Evolutionary conservation across 2,888 invertebrate species (phyloP).

Genomic region (Coecobrya sp.): DNA sequence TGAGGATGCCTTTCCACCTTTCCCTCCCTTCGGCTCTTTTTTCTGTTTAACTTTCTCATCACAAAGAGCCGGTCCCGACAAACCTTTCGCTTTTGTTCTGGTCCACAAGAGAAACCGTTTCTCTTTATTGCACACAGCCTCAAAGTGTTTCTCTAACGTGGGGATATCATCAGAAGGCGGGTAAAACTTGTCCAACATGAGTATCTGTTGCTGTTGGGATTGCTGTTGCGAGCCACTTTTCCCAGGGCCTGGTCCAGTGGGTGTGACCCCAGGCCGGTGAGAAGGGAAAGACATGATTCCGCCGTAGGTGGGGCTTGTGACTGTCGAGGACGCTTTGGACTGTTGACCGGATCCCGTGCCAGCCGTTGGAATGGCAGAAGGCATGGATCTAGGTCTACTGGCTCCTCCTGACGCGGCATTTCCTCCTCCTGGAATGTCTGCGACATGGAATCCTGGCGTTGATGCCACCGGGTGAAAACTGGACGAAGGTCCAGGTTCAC

Average conservation of each 20-base stretch:
- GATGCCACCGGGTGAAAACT: constrained; percentile 50
- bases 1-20: not conserved
- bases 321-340: constrained; percentile 74
- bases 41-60: constrained; percentile 80
- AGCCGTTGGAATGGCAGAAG: constrained; percentile 45
- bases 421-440: constrained; percentile 78
- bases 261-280: constrained; percentile 79
- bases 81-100: constrained; percentile 82
- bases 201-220: constrained; percentile 43
- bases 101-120: constrained; percentile 94
- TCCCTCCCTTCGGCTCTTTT: constrained; percentile 27
- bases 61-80: constrained; percentile 84
- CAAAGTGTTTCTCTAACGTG: constrained; percentile 94
- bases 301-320: constrained; percentile 76
- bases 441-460: constrained; percentile 56
- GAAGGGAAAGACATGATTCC: constrained; percentile 76
- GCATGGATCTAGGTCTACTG: constrained; percentile 71
- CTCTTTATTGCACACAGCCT: constrained; percentile 93
- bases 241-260: constrained; percentile 80
- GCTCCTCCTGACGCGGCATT: constrained; percentile 3
- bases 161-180: constrained; percentile 91
- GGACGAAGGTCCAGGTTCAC: constrained; percentile 34
- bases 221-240: constrained; percentile 18
- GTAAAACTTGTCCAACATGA: constrained; percentile 60
- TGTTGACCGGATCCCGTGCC: constrained; percentile 77